Evolutionary conservation across 2,797 vertebrate genomes (phyloP), one percentile per base, ranked within the genome.

Genomic region (Lacerta viridis): DNA sequence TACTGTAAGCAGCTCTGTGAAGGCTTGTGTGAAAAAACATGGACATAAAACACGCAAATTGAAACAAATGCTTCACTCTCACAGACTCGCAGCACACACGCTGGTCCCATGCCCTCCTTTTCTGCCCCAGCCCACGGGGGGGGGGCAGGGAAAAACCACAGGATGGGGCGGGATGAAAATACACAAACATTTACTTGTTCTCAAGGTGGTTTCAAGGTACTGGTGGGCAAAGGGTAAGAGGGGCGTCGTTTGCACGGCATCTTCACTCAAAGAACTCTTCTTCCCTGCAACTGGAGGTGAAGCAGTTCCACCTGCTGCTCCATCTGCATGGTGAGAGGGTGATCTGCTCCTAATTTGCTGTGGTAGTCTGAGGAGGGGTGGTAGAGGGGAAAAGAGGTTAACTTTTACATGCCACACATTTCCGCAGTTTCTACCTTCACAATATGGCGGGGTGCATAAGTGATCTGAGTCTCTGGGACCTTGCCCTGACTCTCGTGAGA

Each of bases 331-430:
- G 78, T 64, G 23, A 89, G 69, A 0, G 78, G 69, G 11, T 89
- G 83, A 1, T 25, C 3, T 10, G 0, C 0, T 3, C 88, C 88
- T 2, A 89, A 15, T 11, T 76, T 59, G 11, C 25, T n/a, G 41
- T 81, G 78, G 29, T 89, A 89, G 46, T 66, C 88, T 89, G 66
- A 4, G 9, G 33, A 5, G 46, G 11, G 9, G 27, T 7, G 46
- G 43, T 3, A 10, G 13, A 72, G 29, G 1, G 50, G 8, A 7
- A 7, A 11, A 46, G 29, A 8, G 50, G 46, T 29, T 9, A 55
- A 5, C 27, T 25, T 25, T 29, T 68, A 25, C 66, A 68, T 29
- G 25, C 23, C 7, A 25, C 27, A 23, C 20, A 18, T 64, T 23
- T 23, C 61, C 61, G 6, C 61, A 18, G 17, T 64, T 64, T 23